Evolutionary conservation across 2,888 invertebrate genomes (phyloP), one percentile per base, ranked within the genome.

Genomic region (Caenorhabditis becei): DNA sequence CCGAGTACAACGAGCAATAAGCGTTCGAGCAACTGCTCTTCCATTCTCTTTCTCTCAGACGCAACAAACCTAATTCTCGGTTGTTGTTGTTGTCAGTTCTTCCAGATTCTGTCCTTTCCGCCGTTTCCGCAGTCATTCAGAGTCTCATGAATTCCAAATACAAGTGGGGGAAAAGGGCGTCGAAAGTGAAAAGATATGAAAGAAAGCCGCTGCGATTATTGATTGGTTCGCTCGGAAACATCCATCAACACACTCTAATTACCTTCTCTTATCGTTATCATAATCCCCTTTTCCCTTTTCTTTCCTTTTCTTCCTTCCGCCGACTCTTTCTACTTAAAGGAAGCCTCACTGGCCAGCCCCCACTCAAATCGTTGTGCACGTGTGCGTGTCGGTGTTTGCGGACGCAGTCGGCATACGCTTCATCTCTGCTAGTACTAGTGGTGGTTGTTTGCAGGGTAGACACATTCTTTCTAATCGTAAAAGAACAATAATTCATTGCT

Each of bases 221-320:
- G 62, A 71, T 71, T 71, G 61, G 41, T 59, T 59, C 32, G 28
- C 24, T 24, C 28, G 75, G 66, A 75, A 66, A 75, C 75, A 75
- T 75, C 66, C 75, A 66, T 75, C 75, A 75, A 37, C 41, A 7
- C 37, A 44, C 54, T 47, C 71, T 71, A 71, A 71, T 71, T 71
- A 71, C 71, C 62, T 44, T 61, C 54, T 53, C 75, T 61, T 66
- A 75, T 75, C 66, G 37, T 61, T 61, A 75, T 75, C 66, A 75
- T 61, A 75, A 75, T 75, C 66, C 59, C 51, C 53, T 75, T 72
- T 63, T 20, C 26, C 32, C 24, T 23, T 41, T 37, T 20, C 35
- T 41, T 47, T 23, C 49, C 53, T n/a, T 53, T 24, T 16, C n/a
- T 53, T 37, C 18, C 47, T 14, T 2, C 41, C 18, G 18, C 20